Conservation (phyloP, 2,888 invertebrate genomes). For the Taenaris catops region DNA sequence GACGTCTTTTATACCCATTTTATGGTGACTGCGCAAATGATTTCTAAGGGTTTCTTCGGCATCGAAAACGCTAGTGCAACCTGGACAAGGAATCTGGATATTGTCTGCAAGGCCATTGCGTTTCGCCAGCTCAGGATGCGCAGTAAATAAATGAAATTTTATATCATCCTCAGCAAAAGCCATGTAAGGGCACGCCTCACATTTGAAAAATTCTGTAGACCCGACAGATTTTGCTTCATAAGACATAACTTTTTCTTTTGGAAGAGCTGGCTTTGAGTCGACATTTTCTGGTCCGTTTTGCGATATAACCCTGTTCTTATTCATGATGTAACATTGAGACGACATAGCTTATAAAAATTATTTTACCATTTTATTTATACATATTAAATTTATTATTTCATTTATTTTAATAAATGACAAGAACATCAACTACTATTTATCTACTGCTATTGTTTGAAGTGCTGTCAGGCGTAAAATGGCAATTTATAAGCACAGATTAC, state of each 20-base stretch:
- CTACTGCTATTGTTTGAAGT: no score
- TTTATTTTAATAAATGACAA: no score
- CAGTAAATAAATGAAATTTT: conserved; percentile 70
- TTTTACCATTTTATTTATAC: no score
- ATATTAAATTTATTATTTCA: no score
- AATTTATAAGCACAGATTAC: no score
- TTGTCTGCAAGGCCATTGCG: conserved; percentile 75
- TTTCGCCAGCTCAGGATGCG: conserved; percentile 67
- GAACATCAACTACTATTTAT: no score
- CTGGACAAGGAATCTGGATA: conserved; percentile 82
- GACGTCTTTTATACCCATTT: conserved; percentile 81
- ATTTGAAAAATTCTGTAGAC: conserved; percentile 73
- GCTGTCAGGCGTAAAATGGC: no score
- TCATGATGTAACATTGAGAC: conserved; percentile 44
- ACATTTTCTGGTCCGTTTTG: conserved; percentile 26
- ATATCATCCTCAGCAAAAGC: conserved; percentile 74
- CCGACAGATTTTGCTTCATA: conserved; percentile 73
- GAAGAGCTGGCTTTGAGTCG: conserved; percentile 36
- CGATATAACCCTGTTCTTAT: conserved; percentile 35
- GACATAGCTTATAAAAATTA: conserved; percentile 36
- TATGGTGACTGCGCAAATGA: conserved; percentile 84
- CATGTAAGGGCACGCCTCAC: conserved; percentile 77
- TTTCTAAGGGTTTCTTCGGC: conserved; percentile 81
- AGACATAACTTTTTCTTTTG: conserved; percentile 65
- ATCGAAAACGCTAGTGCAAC: conserved; percentile 83